phyloP scores from a whole-genome alignment of 2,113 vertebrate genomes.

The Riparia riparia region DNA sequence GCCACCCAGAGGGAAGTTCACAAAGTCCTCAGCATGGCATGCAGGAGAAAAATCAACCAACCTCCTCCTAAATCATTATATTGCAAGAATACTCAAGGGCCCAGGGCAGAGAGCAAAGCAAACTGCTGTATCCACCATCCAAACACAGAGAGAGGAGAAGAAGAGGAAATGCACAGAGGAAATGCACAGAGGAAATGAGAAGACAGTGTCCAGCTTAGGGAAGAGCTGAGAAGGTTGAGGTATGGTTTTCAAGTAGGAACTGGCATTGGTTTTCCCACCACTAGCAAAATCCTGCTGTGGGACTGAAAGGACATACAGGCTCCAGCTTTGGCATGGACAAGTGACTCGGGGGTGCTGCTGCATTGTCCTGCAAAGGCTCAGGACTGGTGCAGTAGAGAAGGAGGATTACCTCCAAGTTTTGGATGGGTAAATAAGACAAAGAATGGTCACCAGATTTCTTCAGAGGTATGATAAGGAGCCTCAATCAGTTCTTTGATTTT shows the following conservation, averaged over 20 bases:
- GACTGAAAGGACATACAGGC: accelerated
- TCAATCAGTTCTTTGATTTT: background rate
- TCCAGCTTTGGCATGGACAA: background rate
- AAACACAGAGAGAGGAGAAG: background rate
- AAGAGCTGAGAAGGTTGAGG: background rate
- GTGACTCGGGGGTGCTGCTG: background rate
- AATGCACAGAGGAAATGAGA: background rate
- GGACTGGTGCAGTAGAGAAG: background rate
- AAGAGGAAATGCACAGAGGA: background rate
- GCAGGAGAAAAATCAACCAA: background rate
- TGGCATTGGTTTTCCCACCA: background rate
- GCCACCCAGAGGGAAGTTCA: background rate
- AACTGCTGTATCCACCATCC: background rate
- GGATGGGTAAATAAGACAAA: background rate
- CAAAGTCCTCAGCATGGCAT: background rate
- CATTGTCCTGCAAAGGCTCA: background rate
- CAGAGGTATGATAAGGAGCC: background rate
- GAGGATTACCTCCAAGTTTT: background rate
- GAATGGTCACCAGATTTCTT: background rate
- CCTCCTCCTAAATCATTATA: background rate
- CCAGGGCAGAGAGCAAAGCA: background rate
- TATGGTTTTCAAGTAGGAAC: background rate
- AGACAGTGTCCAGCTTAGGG: background rate
- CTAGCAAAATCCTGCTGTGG: background rate
- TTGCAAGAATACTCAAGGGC: background rate